Conservation (phyloP, 2,113 vertebrate species). For the Polypterus bichir region DNA sequence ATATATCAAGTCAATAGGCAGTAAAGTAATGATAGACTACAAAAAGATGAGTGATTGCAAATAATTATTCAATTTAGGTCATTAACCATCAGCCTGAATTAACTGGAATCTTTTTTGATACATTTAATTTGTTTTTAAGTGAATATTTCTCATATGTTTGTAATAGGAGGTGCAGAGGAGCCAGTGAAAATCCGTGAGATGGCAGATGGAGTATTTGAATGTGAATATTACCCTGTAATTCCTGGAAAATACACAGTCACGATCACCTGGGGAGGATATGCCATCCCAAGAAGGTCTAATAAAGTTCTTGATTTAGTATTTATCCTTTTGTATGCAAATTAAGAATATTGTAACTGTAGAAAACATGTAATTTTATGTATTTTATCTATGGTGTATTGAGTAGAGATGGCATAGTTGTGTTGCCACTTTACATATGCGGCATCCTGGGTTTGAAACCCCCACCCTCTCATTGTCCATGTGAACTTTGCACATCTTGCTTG, state of each 20-base stretch:
- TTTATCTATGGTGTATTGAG: background rate
- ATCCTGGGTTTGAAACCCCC: too few relatives aligned
- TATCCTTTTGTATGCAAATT: background rate
- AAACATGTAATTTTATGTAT: background rate
- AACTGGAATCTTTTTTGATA: background rate
- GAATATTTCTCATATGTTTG: slow-evolving; percentile 6
- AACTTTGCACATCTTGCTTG: too few relatives aligned
- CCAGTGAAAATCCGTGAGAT: slow-evolving; percentile 65
- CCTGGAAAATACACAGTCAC: slow-evolving; percentile 67
- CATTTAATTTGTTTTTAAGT: background rate
- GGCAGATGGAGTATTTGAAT: slow-evolving; percentile 67
- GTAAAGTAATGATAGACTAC: too few relatives aligned
- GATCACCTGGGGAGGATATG: slow-evolving; percentile 77
- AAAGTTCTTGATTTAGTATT: background rate
- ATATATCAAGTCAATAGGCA: too few relatives aligned
- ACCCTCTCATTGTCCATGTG: too few relatives aligned
- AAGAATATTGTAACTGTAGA: background rate
- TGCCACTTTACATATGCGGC: too few relatives aligned
- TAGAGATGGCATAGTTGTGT: too few relatives aligned
- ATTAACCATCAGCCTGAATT: too few relatives aligned
- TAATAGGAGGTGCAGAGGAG: slow-evolving; percentile 69
- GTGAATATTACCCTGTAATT: slow-evolving; percentile 70
- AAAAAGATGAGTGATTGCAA: too few relatives aligned
- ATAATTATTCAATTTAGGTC: too few relatives aligned
- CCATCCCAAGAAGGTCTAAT: slow-evolving; percentile 76